These are phyloP conservation scores for Dendrolimus kikuchii DNA, from an alignment of 1,140 invertebrate species.

Conservation along the genomic window DNA sequence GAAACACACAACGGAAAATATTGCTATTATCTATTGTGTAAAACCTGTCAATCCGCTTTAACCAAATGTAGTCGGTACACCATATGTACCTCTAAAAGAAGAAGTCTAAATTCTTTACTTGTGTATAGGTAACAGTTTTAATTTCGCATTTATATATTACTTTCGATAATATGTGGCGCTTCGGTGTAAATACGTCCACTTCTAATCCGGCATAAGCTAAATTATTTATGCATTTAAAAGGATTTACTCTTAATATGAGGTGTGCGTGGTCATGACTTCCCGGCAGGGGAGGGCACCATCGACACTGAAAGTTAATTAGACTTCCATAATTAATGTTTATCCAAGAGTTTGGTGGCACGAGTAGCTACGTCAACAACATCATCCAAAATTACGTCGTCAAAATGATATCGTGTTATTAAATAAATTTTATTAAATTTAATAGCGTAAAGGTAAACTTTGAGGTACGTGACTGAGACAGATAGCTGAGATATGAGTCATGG, in stretches of 20 bases:
- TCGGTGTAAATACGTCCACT: conserved; percentile 32
- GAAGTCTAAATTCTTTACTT: no score
- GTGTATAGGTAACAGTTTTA: no score
- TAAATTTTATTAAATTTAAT: no score
- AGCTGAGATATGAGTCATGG: no score
- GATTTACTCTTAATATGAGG: conserved; percentile 69
- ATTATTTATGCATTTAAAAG: conserved; percentile 71
- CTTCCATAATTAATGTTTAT: conserved; percentile 26
- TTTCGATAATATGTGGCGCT: conserved; percentile 6
- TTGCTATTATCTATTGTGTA: no score
- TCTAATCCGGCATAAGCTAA: conserved; percentile 59
- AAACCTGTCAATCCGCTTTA: no score
- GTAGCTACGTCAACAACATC: background rate
- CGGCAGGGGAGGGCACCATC: conserved; percentile 17
- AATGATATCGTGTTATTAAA: background rate
- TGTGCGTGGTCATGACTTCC: conserved; percentile 63
- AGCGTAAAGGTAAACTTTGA: no score
- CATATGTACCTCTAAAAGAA: no score
- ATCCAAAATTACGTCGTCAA: background rate
- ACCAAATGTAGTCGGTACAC: no score
- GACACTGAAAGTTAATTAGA: conserved; percentile 54
- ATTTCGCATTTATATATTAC: background rate
- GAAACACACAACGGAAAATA: no score
- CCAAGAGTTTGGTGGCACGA: conserved; percentile 11
- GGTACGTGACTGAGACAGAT: no score